A percentile compares a stretch with the other conserved stretches of the same genome.
phyloP scores from a whole-genome alignment of 2,797 vertebrate genomes.

The Benthosema pterotum region DNA sequence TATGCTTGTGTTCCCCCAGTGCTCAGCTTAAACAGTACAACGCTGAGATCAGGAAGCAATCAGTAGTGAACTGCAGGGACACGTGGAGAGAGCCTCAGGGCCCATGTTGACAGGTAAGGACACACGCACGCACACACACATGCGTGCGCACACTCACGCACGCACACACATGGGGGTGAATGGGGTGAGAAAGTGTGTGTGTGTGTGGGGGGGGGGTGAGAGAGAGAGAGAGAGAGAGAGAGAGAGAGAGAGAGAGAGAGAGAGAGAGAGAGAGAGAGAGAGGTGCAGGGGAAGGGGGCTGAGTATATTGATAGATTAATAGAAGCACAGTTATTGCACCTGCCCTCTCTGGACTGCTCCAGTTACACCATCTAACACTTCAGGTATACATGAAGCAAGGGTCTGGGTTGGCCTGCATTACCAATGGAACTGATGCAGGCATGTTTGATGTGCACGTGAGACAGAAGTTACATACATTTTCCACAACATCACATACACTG shows the following conservation, averaged over 20 bases:
- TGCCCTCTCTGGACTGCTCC: conserved; percentile 39
- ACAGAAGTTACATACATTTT: no score
- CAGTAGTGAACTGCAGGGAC: conserved; percentile 50
- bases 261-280: no score
- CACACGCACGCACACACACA: background rate
- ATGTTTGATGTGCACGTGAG: background rate
- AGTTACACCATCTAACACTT: conserved; percentile 13
- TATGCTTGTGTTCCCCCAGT: conserved; percentile 42
- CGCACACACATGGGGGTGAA: background rate
- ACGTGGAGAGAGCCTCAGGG: conserved; percentile 51
- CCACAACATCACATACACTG: no score
- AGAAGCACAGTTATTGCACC: conserved; percentile 52
- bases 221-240: no score
- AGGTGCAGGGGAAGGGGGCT: conserved; percentile 6
- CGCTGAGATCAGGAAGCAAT: conserved; percentile 69
- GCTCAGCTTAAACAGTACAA: conserved; percentile 62
- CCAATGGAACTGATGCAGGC: conserved; percentile 14
- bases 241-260: no score
- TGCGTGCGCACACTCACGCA: no score
- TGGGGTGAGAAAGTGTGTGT: background rate
- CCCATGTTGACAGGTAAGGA: conserved; percentile 23
- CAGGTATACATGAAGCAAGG: conserved; percentile 39
- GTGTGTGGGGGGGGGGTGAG: no score
- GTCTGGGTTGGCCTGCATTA: conserved; percentile 32
- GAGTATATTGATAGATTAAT: conserved; percentile 62